These are phyloP conservation scores for Polymixis flavicincta DNA, from an alignment of 2,888 invertebrate genomes.

Conservation along the genomic window DNA sequence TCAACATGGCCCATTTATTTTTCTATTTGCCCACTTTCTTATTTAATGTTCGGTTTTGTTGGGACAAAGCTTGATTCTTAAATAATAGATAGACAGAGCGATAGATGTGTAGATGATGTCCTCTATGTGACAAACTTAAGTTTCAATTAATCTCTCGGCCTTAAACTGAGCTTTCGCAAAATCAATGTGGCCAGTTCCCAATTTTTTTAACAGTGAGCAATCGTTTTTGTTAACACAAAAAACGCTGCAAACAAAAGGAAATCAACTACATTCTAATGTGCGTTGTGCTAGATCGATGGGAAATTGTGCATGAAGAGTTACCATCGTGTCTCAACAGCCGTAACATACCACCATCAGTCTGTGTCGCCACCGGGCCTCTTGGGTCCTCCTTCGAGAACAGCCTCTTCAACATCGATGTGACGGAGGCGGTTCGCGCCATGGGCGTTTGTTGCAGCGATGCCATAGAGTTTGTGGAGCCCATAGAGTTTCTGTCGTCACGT, in stretches of 20 bases:
- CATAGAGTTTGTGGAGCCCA: conserved; percentile 88
- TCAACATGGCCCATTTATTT: neutral
- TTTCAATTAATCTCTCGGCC: neutral
- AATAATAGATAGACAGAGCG: neutral
- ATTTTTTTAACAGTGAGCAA: neutral
- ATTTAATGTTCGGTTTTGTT: neutral
- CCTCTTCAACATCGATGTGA: conserved; percentile 94
- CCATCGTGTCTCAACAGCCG: conserved; percentile 42
- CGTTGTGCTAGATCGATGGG: conserved; percentile 19
- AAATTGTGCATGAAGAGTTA: conserved; percentile 49
- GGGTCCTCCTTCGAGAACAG: conserved; percentile 94
- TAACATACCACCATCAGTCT: conserved; percentile 87
- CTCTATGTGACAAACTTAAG: neutral
- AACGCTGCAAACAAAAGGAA: conserved; percentile 8
- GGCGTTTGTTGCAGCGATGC: conserved; percentile 92
- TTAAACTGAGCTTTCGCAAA: neutral
- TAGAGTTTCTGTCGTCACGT: conserved; percentile 84
- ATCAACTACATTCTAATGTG: conserved; percentile 21
- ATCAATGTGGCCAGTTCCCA: neutral
- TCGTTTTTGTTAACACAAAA: neutral
- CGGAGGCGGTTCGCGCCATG: conserved; percentile 93
- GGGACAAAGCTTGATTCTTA: neutral
- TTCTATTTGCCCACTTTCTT: conserved; percentile 11
- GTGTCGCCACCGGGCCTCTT: conserved; percentile 77
- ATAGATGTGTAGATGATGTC: conserved; percentile 23